Conservation (phyloP, 2,797 vertebrate species). For the Coregonus ussuriensis region DNA sequence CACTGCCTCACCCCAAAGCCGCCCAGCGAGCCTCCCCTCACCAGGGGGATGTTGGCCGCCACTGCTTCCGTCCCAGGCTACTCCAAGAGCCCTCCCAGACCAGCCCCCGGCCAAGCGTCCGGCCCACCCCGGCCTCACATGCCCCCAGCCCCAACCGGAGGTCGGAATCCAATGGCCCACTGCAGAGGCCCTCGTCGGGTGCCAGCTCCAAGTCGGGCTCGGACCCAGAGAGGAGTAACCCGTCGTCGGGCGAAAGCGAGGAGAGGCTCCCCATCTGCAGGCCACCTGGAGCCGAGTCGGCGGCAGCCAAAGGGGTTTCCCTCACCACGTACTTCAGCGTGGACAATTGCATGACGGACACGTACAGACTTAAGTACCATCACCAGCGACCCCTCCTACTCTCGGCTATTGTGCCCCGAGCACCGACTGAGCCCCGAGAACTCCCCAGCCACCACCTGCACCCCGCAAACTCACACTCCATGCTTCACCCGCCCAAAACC, state of each 20-base stretch:
- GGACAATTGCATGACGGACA: constrained; percentile 98
- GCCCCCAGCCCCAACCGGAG: constrained; percentile 63
- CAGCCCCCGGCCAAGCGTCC: constrained; percentile 47
- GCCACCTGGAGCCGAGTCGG: constrained; percentile 43
- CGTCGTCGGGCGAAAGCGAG: constrained; percentile 66
- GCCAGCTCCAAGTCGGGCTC: constrained; percentile 74
- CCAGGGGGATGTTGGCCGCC: constrained; percentile 64
- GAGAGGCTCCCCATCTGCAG: constrained; percentile 61
- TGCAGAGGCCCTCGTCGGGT: constrained; percentile 67
- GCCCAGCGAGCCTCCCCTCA: constrained; percentile 50
- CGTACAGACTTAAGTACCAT: constrained; percentile 94
- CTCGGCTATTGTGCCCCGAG: constrained; percentile 70
- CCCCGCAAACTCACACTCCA: constrained; percentile 68
- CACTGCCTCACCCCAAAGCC: constrained; percentile 81
- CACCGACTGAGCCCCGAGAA: constrained; percentile 63
- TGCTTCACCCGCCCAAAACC: constrained; percentile 74
- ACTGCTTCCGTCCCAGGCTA: constrained; percentile 63
- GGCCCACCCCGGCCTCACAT: constrained; percentile 32
- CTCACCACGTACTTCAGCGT: constrained; percentile 96
- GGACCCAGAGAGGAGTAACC: constrained; percentile 72
- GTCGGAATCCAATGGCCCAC: constrained; percentile 55
- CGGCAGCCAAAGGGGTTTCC: constrained; percentile 76
- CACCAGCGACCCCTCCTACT: constrained; percentile 91
- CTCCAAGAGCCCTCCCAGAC: constrained; percentile 69
- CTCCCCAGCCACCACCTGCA: constrained; percentile 54